Evolutionary conservation across 1,140 invertebrate species (phyloP), one percentile per base, ranked within the genome.

Genomic region (Calosoma granatense): DNA sequence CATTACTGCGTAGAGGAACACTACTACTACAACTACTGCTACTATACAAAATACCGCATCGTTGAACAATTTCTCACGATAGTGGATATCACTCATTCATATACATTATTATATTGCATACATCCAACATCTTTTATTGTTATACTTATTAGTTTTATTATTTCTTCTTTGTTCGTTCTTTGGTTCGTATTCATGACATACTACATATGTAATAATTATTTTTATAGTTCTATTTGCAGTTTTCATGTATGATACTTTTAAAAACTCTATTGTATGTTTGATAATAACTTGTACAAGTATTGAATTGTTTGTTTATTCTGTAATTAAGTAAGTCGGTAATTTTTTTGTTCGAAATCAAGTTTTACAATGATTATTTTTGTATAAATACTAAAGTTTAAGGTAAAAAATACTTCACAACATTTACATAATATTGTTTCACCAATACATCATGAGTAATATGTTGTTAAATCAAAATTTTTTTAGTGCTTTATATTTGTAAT

Each of bases 111-210:
- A n/a, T n/a, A n/a, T n/a, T n/a, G n/a, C n/a, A n/a, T n/a, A n/a
- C n/a, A n/a, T n/a, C n/a, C n/a, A n/a, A n/a, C n/a, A n/a, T 47
- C 4, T 47, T 47, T 47, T 47, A 47, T 47, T 47, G 41, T 47
- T 47, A 47, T 4, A 4, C 17, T 47, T 47, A 47, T 12, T 47
- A 12, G 6, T 12, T n/a, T n/a, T n/a, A n/a, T n/a, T n/a, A n/a
- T n/a, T n/a, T n/a, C n/a, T n/a, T 36, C 26, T 36, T 30, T 17
- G 41, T 47, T 11, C 15, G 9, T 12, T 47, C 17, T 47, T 12
- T 47, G 4, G 17, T 47, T 47, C 41, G 17, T 47, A 12, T 12
- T 47, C 41, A 47, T 47, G 41, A 47, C 41, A 47, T n/a, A n/a
- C n/a, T n/a, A n/a, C n/a, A n/a, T 47, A 12, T 47, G 41, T 47